Percentiles rank a stretch among this genome's conserved stretches.
Evolutionary conservation across 2,888 invertebrate species (phyloP).

Genomic region (Tricholauxania praeusta): DNA sequence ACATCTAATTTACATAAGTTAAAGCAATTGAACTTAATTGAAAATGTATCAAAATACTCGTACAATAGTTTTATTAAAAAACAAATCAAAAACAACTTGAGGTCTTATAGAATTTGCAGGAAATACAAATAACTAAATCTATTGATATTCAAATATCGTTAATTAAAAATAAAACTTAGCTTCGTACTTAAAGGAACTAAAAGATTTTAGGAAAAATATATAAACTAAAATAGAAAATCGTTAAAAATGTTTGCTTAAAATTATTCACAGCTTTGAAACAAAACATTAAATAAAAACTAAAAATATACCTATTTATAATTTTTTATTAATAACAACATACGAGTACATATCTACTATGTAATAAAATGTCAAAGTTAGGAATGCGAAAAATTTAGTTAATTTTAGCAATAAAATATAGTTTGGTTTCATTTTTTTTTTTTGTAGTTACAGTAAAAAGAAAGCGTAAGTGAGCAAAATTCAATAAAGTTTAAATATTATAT

Average conservation of each 20-base stretch:
- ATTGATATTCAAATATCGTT: neutral
- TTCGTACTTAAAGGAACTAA: neutral
- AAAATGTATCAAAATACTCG: neutral
- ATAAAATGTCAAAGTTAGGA: conserved; percentile 29
- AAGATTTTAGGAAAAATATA: conserved; percentile 4
- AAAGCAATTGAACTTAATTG: neutral
- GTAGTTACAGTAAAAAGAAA: no score
- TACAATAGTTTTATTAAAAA: no score
- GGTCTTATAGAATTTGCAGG: neutral
- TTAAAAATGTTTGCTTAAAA: conserved; percentile 32
- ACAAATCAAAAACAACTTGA: neutral
- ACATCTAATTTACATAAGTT: neutral
- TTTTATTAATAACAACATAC: no score
- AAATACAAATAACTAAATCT: neutral
- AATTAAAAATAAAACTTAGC: conserved; percentile 6
- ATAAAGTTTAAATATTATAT: no score
- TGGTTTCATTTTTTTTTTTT: no score
- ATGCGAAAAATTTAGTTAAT: conserved; percentile 27
- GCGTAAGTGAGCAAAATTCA: no score
- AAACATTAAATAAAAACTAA: conserved; percentile 7
- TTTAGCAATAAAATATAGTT: neutral
- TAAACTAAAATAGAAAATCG: neutral
- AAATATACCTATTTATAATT: neutral
- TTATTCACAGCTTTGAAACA: conserved; percentile 42
- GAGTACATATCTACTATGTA: no score